Evolutionary conservation across 2,888 invertebrate genomes (phyloP), one percentile per base, ranked within the genome.

Genomic region (Geophilus truncorum): DNA sequence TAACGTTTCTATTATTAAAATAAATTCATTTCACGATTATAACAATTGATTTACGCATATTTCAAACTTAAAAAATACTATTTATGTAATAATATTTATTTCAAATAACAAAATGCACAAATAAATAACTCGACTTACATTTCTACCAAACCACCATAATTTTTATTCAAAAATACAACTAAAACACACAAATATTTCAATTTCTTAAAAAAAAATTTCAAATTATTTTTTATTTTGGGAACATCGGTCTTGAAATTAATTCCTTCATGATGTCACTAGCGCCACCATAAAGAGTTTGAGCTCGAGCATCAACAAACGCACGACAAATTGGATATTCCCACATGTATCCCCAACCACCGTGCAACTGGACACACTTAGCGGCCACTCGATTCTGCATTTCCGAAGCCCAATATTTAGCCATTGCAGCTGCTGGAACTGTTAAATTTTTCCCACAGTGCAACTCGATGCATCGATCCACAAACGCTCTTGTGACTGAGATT

Each of bases 261-360:
- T 88, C 88, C 81, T 88, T 88, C 88, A 88, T 88, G 81, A 88
- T 88, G 84, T 88, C 88, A 83, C 88, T 88, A 82, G 86, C 86
- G n/a, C 88, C 88, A 6, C 88, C 88, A 83, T 88, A 88, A 81
- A 88, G 88, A 28, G 87, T 85, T 83, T 88, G 88, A 1, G 88
- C 87, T 34, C 88, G 83, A 28, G 88, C 85, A 82, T 88, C 87
- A 3, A 86, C 86, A 82, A 85, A 88, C 21, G 87, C 85, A 75
- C 85, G 84, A 76, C 87, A 85, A 79, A 88, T 88, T 7, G 87
- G 87, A 82, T 87, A 88, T 82, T 88, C 88, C 86, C 86, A 86
- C 87, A 88, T 88, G 85, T 87, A 88, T 30, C 88, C 88, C 86
- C 87, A 87, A 3, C 88, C 88, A 15, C 88, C 88, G 81, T 87